These are phyloP conservation scores for Brachionus asplanchnoidis DNA, from an alignment of 1,140 invertebrate genomes.

Conservation along the genomic window DNA sequence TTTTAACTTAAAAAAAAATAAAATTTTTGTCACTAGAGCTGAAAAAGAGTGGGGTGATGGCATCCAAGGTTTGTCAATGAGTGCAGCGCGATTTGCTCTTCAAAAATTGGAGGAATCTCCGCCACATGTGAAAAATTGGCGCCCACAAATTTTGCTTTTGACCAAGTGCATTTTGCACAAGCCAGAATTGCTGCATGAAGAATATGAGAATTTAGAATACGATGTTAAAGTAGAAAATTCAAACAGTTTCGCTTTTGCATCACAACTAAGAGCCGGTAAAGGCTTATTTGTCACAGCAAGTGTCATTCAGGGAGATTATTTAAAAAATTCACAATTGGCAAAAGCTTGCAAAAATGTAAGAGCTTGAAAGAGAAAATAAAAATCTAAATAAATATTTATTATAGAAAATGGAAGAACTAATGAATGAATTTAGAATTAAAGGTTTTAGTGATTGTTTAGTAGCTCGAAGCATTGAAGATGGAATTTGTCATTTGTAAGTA, in stretches of 20 bases:
- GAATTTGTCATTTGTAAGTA: slow-evolving; percentile 81
- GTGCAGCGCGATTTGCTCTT: slow-evolving; percentile 87
- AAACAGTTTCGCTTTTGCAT: slow-evolving; percentile 89
- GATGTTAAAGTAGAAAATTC: slow-evolving; percentile 54
- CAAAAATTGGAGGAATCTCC: slow-evolving; percentile 80
- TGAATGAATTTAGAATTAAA: slow-evolving; percentile 89
- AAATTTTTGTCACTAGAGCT: slow-evolving; percentile 64
- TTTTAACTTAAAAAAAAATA: background rate
- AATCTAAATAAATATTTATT: slow-evolving; percentile 38
- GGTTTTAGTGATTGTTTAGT: slow-evolving; percentile 95
- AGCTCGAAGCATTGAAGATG: slow-evolving; percentile 72
- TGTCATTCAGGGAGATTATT: slow-evolving; percentile 70
- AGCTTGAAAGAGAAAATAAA: background rate
- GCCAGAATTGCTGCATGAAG: background rate
- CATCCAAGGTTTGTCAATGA: slow-evolving; percentile 87
- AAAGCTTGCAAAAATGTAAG: slow-evolving; percentile 68
- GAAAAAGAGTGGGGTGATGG: slow-evolving; percentile 99
- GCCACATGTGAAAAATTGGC: slow-evolving; percentile 98
- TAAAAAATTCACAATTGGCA: slow-evolving; percentile 66
- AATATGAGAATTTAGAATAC: background rate
- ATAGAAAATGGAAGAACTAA: slow-evolving; percentile 72
- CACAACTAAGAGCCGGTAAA: slow-evolving; percentile 90
- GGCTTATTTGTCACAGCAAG: slow-evolving; percentile 85
- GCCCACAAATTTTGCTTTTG: slow-evolving; percentile 84
- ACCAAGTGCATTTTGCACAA: slow-evolving; percentile 55